Base-by-base conservation (phyloP, 53 echinoderm and acorn worm species). In the Arbacia lixula region DNA sequence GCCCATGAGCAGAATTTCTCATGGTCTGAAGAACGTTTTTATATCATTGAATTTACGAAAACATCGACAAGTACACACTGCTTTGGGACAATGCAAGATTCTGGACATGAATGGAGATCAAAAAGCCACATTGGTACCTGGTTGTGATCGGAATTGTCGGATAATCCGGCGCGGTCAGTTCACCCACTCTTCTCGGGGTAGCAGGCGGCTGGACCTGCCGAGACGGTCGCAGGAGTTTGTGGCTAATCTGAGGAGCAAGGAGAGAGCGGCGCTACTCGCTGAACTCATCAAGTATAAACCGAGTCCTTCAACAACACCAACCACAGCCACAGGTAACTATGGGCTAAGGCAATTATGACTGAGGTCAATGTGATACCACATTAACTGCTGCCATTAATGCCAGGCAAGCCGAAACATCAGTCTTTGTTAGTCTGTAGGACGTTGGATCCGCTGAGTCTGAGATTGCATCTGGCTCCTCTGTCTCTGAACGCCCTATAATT, bases 201-300 rank as follows among this genome's bases (percentile, higher is more conserved):
- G 21, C 34, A 36, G 77, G 39, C n/a, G 58, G 16, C 77, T 77
- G 1, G 77, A 77, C 21, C 25, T 57, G 28, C 77, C 77, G 2
- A 11, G 25, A 36, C 36, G 77, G 39, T 77, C 77, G 21, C 58
- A 57, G 57, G 58, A 77, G 16, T 77, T 77, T 35, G 28, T 77
- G 14, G n/a, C 77, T 1, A 77, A 55, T 26, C 38, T 77, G 39
- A 77, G 77, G 19, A 77, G 58, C 21, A 12, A 39, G 11, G 77
- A 77, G 28, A 36, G 77, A 52, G 58, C 36, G 57, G 39, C 58
- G 6, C 77, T 77, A 0, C 39, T 77, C 35, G 77, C 38, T 22
- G 77, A 77, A 57, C 53, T 77, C 24, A 1, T 77, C 2, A 77
- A 77, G 40, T 58, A 73, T 39, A 34, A 57, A 12, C 35, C 36